Conservation (phyloP, 2,113 vertebrate species). For the Entomyzon cyanotis region DNA sequence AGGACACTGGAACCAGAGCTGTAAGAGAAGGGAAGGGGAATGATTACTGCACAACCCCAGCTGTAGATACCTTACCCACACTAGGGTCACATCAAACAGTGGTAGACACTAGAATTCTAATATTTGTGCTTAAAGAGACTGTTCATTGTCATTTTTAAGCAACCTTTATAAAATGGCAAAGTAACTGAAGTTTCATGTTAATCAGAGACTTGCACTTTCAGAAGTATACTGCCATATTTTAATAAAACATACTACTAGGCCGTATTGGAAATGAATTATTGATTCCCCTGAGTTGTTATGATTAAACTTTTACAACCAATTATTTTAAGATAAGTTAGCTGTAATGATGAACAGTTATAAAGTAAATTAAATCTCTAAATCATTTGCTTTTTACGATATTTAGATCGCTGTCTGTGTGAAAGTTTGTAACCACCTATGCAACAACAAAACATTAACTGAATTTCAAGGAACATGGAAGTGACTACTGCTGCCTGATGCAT, state of each 20-base stretch:
- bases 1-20: background rate
- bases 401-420: background rate
- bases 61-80: background rate
- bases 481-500: background rate
- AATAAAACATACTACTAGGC: background rate
- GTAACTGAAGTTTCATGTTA: background rate
- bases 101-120: background rate
- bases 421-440: background rate
- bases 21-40: background rate
- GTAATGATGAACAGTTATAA: background rate
- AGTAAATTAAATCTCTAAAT: slow-evolving; percentile 45
- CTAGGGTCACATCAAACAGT: background rate
- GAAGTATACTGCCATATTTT: background rate
- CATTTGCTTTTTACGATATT: background rate
- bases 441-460: background rate
- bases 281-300: background rate
- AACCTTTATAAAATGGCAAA: background rate
- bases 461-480: background rate
- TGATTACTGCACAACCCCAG: background rate
- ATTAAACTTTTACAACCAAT: slow-evolving; percentile 52
- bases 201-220: background rate
- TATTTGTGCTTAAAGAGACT: background rate
- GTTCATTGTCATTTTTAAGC: background rate
- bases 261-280: slow-evolving; percentile 48
- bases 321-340: slow-evolving; percentile 1